Evolutionary conservation across 92 coral and sea anemone genomes (phyloP).

Genomic region (Desmophyllum pertusum): DNA sequence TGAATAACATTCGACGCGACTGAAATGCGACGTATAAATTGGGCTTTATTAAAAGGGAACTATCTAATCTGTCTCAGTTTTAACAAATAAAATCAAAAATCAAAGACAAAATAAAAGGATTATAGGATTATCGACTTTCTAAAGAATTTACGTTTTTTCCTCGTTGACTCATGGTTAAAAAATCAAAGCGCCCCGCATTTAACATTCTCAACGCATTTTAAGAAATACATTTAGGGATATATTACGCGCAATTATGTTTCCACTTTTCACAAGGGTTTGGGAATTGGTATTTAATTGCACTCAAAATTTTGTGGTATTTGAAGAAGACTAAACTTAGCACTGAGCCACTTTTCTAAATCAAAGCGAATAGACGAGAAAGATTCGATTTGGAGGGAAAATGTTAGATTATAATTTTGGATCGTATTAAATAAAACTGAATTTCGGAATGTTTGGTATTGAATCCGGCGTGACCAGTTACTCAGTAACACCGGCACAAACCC

Average conservation of each 20-base stretch:
- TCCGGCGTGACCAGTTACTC: too few relatives aligned
- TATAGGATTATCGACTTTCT: neutral
- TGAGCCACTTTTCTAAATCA: too few relatives aligned
- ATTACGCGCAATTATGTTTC: neutral
- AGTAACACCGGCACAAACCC: neutral
- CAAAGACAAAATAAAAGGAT: neutral
- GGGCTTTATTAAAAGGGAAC: neutral
- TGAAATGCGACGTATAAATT: too few relatives aligned
- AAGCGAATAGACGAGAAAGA: neutral
- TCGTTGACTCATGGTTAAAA: neutral
- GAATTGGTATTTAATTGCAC: neutral
- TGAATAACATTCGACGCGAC: too few relatives aligned
- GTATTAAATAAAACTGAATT: too few relatives aligned
- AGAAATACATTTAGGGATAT: neutral
- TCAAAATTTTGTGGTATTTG: neutral
- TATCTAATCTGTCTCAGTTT: neutral
- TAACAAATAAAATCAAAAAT: neutral
- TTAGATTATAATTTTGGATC: too few relatives aligned
- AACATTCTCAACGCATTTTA: neutral
- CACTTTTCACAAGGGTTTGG: neutral
- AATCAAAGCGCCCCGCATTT: slow-evolving; percentile 4
- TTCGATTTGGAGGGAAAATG: neutral
- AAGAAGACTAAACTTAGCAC: neutral
- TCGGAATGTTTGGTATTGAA: neutral
- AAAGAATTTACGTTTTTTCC: neutral